Evolutionary conservation across 2,113 vertebrate genomes (phyloP).

Genomic region (Ageneiosus marmoratus): DNA sequence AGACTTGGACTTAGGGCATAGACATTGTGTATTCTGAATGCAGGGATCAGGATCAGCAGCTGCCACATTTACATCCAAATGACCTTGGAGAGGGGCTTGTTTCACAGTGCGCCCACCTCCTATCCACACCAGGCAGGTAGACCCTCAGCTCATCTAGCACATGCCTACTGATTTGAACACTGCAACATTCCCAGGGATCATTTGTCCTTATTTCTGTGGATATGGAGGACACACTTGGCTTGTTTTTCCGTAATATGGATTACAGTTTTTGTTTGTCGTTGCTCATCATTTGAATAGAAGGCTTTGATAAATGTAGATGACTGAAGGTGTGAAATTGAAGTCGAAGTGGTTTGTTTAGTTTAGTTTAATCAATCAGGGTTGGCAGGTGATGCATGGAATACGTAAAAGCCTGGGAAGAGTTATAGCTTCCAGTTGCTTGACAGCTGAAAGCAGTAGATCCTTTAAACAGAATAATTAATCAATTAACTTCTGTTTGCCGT

Average conservation of each 20-base stretch:
- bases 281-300: conserved; percentile 25
- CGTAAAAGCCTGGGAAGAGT: conserved; percentile 32
- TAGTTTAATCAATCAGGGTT: conserved; percentile 47
- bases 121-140: conserved; percentile 51
- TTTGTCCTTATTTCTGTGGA: conserved; percentile 16
- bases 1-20: conserved; percentile 28
- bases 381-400: conserved; percentile 8
- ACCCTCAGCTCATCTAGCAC: conserved; percentile 30
- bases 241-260: conserved; percentile 12
- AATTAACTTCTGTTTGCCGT: conserved; percentile 52
- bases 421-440: conserved; percentile 36
- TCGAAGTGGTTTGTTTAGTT: conserved; percentile 37
- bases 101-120: conserved; percentile 44
- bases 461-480: conserved; percentile 51
- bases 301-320: conserved; percentile 35
- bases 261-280: conserved; percentile 6
- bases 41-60: conserved; percentile 52
- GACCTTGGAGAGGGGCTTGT: conserved; percentile 45
- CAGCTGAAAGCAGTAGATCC: conserved; percentile 41
- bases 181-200: background rate
- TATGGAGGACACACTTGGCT: background rate
- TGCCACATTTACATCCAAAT: conserved; percentile 59
- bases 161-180: background rate
- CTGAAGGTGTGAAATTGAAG: conserved; percentile 27
- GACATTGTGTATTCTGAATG: conserved; percentile 54